phyloP scores from a whole-genome alignment of 2,888 invertebrate species.

The Morpho deidamia region DNA sequence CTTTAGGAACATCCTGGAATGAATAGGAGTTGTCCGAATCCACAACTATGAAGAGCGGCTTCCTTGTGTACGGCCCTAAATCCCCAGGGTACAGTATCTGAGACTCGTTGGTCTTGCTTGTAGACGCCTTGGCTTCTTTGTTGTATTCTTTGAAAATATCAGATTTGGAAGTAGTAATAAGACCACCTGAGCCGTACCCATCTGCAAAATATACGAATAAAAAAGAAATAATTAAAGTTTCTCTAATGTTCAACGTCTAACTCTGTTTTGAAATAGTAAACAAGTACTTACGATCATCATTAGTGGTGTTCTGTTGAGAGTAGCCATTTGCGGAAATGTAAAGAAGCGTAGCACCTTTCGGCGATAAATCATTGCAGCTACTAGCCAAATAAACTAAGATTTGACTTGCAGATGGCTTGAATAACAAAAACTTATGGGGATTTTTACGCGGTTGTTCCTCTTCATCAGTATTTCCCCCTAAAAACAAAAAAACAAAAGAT shows the following conservation, averaged over 20 bases:
- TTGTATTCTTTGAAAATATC: conserved; percentile 77
- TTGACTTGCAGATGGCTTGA: conserved; percentile 96
- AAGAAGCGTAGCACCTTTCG: conserved; percentile 92
- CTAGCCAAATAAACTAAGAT: conserved; percentile 94
- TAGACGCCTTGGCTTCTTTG: conserved; percentile 16
- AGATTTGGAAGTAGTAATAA: conserved; percentile 91
- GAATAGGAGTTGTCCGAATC: conserved; percentile 97
- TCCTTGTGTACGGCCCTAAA: conserved; percentile 93
- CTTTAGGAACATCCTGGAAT: conserved; percentile 91
- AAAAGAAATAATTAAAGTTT: too few relatives aligned
- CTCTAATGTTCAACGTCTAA: too few relatives aligned
- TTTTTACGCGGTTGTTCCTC: conserved; percentile 65
- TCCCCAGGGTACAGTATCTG: conserved; percentile 96
- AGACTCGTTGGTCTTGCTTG: conserved; percentile 76
- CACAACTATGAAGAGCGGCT: conserved; percentile 94
- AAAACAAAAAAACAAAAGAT: conserved; percentile 1
- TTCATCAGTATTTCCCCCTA: conserved; percentile 29
- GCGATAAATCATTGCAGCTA: conserved; percentile 95
- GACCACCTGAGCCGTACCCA: conserved; percentile 95
- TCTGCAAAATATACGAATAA: conserved; percentile 63
- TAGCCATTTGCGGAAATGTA: conserved; percentile 97
- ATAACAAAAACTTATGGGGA: conserved; percentile 97
- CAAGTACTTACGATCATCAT: conserved; percentile 87
- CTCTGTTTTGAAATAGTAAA: background rate
- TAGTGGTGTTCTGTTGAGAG: conserved; percentile 86